Base-by-base conservation (phyloP, 2,888 invertebrate genomes). In the Hoplodrina blanda region DNA sequence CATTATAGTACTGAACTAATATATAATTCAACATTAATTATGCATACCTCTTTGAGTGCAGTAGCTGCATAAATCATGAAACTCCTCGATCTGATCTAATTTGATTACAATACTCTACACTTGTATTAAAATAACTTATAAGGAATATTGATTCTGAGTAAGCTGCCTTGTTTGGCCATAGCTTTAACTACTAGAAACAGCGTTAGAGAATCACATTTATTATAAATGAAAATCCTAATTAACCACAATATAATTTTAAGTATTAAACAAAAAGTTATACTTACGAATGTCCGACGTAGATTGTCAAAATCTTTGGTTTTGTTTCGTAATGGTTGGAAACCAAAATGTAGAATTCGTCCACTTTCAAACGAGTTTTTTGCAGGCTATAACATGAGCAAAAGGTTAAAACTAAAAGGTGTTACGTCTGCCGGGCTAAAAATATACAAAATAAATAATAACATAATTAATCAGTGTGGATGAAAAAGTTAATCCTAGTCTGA, bases 321-420 rank as follows among this genome's bases (percentile, higher is more conserved):
- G 53, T 80, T 69, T 69, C 71, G 55, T 59, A 79, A 76, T 49
- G 11, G 37, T 55, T 53, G 37, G 25, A 57, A 64, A 52, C 49
- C 54, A 56, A 61, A 61, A 69, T 55, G 25, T 41, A 66, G 50
- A 75, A 54, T 66, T 73, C 25, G 33, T 60, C 19, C 20, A 66
- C 68, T 64, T 75, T 82, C 44, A 15, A 75, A 71, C 52, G 25
- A 61, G 80, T 69, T 73, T 57, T 25, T 62, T 53, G 49, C 50
- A 64, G 56, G 37, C 37, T 15, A 53, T 64, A 57, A 73, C 20
- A 67, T 62, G 25, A 20, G 30, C 19, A 11, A 54, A 59, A 54
- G 3, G 5, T 33, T 37, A 41, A 11, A 49, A 30, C 7, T 17
- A 17, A 30, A 46, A 54, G 37, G 54, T 41, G 11, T 4, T 11